Base-by-base conservation (phyloP, 2,113 vertebrate genomes). In the Phylloscopus trochiloides region DNA sequence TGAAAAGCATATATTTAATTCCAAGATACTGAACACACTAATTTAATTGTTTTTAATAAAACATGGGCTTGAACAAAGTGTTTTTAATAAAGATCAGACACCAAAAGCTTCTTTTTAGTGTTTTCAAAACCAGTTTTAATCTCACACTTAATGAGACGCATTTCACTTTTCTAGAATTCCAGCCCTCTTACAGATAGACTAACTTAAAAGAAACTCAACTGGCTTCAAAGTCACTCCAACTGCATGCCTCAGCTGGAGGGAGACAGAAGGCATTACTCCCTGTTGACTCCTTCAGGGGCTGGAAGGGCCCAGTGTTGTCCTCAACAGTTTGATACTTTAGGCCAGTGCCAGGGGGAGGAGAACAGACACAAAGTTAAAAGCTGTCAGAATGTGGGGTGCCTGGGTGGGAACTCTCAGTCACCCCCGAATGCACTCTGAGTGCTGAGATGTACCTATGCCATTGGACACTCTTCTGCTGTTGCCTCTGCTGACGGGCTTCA, bases 191-290 rank as follows among this genome's bases (percentile, higher is more conserved):
- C 72, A 90, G 48, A 63, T 7, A 91, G 51, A 77, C 42, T 77
- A 63, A 74, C 73, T 85, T 78, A 71, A 92, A 77, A 88, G 59
- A 67, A 90, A 78, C 51, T 82, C 43, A 36, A 45, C 50, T 85
- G 94, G 81, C 65, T 95, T 94, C 93, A 86, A 92, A 95, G 76
- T 34, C 28, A 15, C 86, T 66, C 67, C 93, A 96, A 86, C 86
- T 96, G 94, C 88, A 92, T 0, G 0, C 89, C 91, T n/a, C 94
- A 92, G 83, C 86, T 91, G 94, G 55, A 83, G 36, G 63, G 42
- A 92, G 67, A 52, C 54, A 65, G 74, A 54, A 79, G 21, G 72
- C 9, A 0, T 65, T 73, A 73, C 12, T 92, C 67, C 83, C 34
- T 14, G 3, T 57, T 32, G 36, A 65, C 31, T 88, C 58, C 76